Conservation (phyloP, 2,888 invertebrate genomes). For the Trilocha varians region DNA sequence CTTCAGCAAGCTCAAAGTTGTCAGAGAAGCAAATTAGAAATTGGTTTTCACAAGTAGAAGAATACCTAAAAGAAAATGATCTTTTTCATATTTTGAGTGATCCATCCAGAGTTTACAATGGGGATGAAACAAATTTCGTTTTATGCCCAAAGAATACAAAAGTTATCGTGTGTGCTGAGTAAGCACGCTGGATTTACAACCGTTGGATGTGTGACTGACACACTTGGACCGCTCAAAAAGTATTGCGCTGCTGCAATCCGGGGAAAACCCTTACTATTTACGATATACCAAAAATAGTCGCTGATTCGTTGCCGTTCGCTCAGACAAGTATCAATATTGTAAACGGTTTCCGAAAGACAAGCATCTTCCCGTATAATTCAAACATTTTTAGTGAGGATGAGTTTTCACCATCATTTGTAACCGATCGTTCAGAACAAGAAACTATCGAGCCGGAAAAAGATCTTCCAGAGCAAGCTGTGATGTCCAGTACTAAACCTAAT, state of each 20-base stretch:
- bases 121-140: too few species aligned
- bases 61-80: too few species aligned
- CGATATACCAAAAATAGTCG: conserved; percentile 16
- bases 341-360: conserved; percentile 14
- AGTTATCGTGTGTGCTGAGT: too few species aligned
- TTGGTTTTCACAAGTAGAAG: too few species aligned
- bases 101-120: too few species aligned
- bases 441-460: conserved; percentile 8
- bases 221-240: conserved; percentile 5
- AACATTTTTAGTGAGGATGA: conserved; percentile 12
- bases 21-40: too few species aligned
- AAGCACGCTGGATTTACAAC: too few species aligned
- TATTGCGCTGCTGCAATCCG: conserved; percentile 12
- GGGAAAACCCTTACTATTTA: conserved; percentile 16
- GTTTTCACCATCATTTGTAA: conserved; percentile 19
- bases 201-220: too few species aligned
- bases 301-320: conserved; percentile 12
- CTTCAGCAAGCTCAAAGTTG: too few species aligned
- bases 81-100: too few species aligned
- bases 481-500: conserved; percentile 11
- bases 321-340: conserved; percentile 12
- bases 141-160: too few species aligned
- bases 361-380: conserved; percentile 15
- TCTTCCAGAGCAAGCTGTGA: conserved; percentile 12
- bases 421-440: conserved; percentile 15